These are phyloP conservation scores for Fratercula arctica DNA, from an alignment of 2,797 vertebrate species.

Conservation along the genomic window DNA sequence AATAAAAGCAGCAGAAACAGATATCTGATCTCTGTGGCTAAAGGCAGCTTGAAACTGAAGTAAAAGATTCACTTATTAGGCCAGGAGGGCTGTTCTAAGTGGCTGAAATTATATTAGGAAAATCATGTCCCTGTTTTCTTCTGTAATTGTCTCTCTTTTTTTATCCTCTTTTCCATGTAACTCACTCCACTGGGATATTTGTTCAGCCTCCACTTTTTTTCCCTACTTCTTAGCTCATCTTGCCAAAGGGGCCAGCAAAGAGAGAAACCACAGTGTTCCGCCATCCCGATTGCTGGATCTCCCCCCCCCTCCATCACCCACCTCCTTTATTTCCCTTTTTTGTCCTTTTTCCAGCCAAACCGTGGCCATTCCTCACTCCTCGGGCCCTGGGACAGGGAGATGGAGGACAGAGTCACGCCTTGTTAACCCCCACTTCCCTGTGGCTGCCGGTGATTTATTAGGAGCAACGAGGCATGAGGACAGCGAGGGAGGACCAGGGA, in stretches of 20 bases:
- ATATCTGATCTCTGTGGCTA: background rate
- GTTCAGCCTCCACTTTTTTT: background rate
- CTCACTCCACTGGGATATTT: background rate
- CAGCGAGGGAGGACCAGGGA: background rate
- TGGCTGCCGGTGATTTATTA: slow-evolving; percentile 11
- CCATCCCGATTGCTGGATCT: rapidly evolving
- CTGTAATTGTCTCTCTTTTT: background rate
- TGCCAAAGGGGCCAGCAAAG: background rate
- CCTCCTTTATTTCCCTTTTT: background rate
- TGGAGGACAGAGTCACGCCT: slow-evolving; percentile 1
- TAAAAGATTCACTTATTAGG: background rate
- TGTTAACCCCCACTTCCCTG: slow-evolving; percentile 49
- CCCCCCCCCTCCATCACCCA: background rate
- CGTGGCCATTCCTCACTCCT: background rate
- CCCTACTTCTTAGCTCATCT: background rate
- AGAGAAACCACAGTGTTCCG: rapidly evolving
- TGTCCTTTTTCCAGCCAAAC: background rate
- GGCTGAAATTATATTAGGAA: slow-evolving; percentile 24
- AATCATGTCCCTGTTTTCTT: background rate
- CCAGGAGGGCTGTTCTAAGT: background rate
- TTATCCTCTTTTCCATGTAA: background rate
- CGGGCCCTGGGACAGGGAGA: slow-evolving; percentile 1
- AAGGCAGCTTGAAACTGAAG: slow-evolving; percentile 14
- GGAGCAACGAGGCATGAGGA: slow-evolving; percentile 13
- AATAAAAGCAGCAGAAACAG: slow-evolving; percentile 13